These are phyloP conservation scores for Mus spicilegus DNA, from an alignment of 2,113 vertebrate genomes.

Conservation along the genomic window DNA sequence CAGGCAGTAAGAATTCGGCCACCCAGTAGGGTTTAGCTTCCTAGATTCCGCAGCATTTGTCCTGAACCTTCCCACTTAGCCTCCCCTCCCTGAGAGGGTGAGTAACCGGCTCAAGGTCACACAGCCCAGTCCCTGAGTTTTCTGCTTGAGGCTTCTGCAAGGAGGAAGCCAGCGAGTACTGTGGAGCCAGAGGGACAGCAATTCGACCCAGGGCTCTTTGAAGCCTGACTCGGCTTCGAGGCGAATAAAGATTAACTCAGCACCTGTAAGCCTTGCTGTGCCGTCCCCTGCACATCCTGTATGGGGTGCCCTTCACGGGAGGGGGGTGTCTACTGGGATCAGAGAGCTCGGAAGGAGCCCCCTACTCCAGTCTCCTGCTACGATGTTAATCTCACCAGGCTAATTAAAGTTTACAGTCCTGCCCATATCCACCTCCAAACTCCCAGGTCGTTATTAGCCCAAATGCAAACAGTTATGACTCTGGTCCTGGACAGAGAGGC, in stretches of 20 bases:
- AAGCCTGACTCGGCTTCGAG: slow-evolving; percentile 48
- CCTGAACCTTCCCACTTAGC: neutral
- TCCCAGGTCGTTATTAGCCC: slow-evolving; percentile 14
- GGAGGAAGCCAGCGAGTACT: neutral
- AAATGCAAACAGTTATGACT: slow-evolving; percentile 42
- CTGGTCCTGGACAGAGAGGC: neutral
- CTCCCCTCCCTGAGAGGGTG: neutral
- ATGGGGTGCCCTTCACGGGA: neutral
- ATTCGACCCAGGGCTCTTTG: neutral
- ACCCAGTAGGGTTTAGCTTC: neutral
- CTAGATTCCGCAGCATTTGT: neutral
- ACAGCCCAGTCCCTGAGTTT: neutral
- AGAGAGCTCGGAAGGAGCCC: neutral
- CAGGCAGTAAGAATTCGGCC: neutral
- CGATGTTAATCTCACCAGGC: slow-evolving; percentile 51
- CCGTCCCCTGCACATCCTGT: neutral
- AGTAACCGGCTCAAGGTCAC: slow-evolving; percentile 6
- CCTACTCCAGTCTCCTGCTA: neutral
- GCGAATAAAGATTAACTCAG: slow-evolving; percentile 21
- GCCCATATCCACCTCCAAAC: neutral
- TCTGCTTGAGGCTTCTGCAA: neutral
- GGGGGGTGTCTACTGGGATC: neutral
- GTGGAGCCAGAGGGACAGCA: neutral
- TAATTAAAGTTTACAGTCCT: slow-evolving; percentile 59
- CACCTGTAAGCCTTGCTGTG: neutral